Conservation (phyloP, 2,888 invertebrate species). For the Archips xylosteana region DNA sequence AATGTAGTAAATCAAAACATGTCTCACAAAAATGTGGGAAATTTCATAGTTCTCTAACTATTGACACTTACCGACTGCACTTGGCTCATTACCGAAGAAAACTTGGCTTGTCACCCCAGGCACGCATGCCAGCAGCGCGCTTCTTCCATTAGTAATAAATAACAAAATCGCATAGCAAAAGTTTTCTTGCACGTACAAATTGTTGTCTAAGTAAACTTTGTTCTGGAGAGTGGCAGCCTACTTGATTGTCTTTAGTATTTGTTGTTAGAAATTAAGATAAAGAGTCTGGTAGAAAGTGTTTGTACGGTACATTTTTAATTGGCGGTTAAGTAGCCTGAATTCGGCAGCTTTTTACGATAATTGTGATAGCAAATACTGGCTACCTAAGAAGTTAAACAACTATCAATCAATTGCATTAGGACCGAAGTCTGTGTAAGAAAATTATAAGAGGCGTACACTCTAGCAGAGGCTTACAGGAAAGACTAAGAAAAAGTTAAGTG, state of each 20-base stretch:
- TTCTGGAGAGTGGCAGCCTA: conserved; percentile 57
- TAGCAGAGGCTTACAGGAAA: too few species aligned
- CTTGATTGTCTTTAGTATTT: conserved; percentile 57
- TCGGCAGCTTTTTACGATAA: conserved; percentile 26
- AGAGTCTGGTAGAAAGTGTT: conserved; percentile 64
- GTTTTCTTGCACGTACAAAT: conserved; percentile 17
- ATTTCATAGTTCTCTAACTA: neutral
- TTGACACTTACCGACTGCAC: neutral
- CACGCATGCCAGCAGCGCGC: neutral
- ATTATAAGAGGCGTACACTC: too few species aligned
- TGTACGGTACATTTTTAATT: conserved; percentile 63
- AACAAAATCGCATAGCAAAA: conserved; percentile 6
- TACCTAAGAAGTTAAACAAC: conserved; percentile 22
- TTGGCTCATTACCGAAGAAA: conserved; percentile 3
- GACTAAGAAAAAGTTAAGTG: too few species aligned
- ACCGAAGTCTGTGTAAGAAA: too few species aligned
- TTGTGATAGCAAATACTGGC: conserved; percentile 21
- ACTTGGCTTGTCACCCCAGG: neutral
- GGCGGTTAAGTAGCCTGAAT: conserved; percentile 44
- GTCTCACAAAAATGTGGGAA: neutral
- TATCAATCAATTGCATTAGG: neutral
- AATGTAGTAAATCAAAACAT: neutral
- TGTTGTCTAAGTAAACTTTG: conserved; percentile 59
- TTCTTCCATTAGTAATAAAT: neutral
- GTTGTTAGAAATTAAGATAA: conserved; percentile 75